Conservation (phyloP, 1,140 invertebrate species). For the Metopolophium dirhodum region DNA sequence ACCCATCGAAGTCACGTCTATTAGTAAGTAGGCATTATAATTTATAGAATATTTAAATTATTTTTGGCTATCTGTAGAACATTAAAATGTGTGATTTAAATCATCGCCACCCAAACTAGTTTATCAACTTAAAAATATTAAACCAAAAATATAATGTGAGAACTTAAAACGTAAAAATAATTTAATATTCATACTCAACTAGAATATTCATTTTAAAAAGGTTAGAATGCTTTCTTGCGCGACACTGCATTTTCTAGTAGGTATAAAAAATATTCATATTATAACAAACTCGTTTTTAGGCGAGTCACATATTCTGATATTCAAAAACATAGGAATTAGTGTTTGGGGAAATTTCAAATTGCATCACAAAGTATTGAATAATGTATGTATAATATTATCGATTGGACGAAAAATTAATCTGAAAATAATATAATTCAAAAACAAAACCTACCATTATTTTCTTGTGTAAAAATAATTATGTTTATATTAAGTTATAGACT, state of each 20-base stretch:
- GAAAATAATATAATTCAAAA: background rate
- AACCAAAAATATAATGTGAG: background rate
- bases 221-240: background rate
- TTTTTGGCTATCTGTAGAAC: background rate
- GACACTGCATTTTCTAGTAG: no score
- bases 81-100: background rate
- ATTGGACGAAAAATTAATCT: background rate
- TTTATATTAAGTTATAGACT: background rate
- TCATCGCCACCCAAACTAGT: background rate
- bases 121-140: background rate
- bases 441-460: background rate
- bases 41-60: background rate
- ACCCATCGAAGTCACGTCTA: background rate
- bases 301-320: no score
- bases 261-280: no score
- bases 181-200: background rate
- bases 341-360: no score
- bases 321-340: no score
- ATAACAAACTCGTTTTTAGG: no score
- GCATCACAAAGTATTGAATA: no score
- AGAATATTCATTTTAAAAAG: background rate
- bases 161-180: background rate
- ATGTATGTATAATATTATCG: no score
- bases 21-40: background rate
- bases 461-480: background rate